phyloP scores from a whole-genome alignment of 2,888 invertebrate genomes.

The Rhingia campestris region DNA sequence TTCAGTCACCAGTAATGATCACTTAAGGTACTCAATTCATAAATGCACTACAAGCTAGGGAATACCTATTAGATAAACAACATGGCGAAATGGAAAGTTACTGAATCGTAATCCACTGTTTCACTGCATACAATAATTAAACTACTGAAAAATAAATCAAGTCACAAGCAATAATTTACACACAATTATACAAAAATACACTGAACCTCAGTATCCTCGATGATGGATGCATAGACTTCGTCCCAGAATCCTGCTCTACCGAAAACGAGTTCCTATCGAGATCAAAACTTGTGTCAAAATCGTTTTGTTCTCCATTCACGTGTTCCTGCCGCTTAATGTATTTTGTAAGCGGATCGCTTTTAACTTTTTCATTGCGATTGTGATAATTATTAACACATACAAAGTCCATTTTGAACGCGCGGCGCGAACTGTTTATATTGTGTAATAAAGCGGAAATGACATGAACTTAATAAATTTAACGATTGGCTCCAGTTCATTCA shows the following conservation, averaged over 20 bases:
- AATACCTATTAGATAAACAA: too few species aligned
- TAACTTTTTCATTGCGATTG: conserved; percentile 31
- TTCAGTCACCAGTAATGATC: too few species aligned
- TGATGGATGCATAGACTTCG: conserved; percentile 37
- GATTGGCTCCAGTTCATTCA: too few species aligned
- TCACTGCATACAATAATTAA: too few species aligned
- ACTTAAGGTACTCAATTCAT: too few species aligned
- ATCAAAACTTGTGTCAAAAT: conserved; percentile 25
- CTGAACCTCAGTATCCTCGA: conserved; percentile 51
- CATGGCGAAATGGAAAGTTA: too few species aligned
- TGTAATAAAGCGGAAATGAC: conserved; percentile 17
- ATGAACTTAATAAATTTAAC: not conserved
- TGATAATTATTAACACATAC: conserved; percentile 22
- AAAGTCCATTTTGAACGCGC: conserved; percentile 25
- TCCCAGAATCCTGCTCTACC: conserved; percentile 26
- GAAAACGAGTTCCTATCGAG: conserved; percentile 46
- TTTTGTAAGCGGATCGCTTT: conserved; percentile 32
- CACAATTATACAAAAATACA: not conserved
- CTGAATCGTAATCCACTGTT: too few species aligned
- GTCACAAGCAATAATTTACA: not conserved
- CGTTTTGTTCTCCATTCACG: conserved; percentile 40
- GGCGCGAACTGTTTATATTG: not conserved
- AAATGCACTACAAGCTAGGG: too few species aligned
- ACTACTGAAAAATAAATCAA: too few species aligned
- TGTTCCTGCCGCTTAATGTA: conserved; percentile 24